These are phyloP conservation scores for Gnathonemus echidnorhynchus DNA, from an alignment of 2,113 vertebrate genomes.

Conservation along the genomic window DNA sequence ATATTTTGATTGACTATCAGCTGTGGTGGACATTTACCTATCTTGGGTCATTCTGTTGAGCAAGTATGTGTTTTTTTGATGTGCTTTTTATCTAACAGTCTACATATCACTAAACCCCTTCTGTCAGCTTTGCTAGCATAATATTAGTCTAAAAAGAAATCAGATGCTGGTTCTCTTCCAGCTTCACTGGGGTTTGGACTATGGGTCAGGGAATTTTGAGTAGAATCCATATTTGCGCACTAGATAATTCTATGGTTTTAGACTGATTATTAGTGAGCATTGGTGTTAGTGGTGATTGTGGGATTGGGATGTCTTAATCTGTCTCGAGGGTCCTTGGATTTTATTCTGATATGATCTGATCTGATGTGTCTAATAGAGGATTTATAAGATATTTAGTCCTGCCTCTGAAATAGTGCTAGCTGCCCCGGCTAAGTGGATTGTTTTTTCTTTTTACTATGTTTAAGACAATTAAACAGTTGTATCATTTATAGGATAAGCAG, in stretches of 20 bases:
- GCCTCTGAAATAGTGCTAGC: background rate
- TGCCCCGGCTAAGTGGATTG: background rate
- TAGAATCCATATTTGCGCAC: background rate
- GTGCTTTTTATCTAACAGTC: background rate
- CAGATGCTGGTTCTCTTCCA: background rate
- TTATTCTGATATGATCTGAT: background rate
- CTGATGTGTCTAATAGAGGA: background rate
- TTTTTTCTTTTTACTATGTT: background rate
- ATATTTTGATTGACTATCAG: background rate
- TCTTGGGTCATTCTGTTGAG: background rate
- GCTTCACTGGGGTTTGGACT: background rate
- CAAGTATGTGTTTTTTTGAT: background rate
- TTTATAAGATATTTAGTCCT: background rate
- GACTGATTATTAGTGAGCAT: background rate
- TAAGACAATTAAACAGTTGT: background rate
- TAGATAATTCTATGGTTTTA: background rate
- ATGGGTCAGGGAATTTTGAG: background rate
- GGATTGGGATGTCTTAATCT: background rate
- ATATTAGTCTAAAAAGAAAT: background rate
- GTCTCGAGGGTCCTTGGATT: background rate
- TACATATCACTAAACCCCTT: background rate
- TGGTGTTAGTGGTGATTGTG: background rate
- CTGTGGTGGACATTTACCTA: background rate
- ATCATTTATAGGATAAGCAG: background rate
- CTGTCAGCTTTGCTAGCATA: background rate